Evolutionary conservation across 1,140 invertebrate genomes (phyloP).

Genomic region (Batillaria attramentaria): DNA sequence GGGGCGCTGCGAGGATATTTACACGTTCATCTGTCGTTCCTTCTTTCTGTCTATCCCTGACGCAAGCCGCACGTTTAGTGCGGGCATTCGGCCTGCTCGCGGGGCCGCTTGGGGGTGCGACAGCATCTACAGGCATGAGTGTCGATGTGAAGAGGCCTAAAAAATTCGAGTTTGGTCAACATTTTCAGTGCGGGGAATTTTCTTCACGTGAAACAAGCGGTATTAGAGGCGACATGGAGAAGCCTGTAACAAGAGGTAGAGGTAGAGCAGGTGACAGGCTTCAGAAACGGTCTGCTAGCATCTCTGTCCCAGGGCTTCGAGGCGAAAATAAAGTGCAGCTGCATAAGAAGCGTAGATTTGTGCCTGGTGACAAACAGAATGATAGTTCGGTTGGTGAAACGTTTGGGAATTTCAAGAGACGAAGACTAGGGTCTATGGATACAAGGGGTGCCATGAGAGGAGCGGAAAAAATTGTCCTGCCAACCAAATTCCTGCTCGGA

Average conservation of each 20-base stretch:
- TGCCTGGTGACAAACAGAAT: conserved; percentile 20
- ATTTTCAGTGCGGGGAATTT: background rate
- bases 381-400: conserved; percentile 41
- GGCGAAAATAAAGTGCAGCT: conserved; percentile 43
- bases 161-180: background rate
- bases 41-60: background rate
- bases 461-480: conserved; percentile 76
- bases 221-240: background rate
- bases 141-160: background rate
- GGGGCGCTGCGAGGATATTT: conserved; percentile 14
- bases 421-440: background rate
- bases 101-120: no score
- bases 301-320: conserved; percentile 27
- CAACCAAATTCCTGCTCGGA: conserved; percentile 94
- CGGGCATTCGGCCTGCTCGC: no score
- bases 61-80: no score
- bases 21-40: conserved; percentile 20
- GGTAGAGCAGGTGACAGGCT: background rate
- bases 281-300: background rate
- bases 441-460: no score
- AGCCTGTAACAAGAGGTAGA: background rate
- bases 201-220: background rate
- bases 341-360: conserved; percentile 30
- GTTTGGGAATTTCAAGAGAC: conserved; percentile 22
- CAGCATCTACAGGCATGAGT: background rate